These are phyloP conservation scores for Phodopus roborovskii DNA, from an alignment of 2,113 vertebrate species.

Conservation along the genomic window DNA sequence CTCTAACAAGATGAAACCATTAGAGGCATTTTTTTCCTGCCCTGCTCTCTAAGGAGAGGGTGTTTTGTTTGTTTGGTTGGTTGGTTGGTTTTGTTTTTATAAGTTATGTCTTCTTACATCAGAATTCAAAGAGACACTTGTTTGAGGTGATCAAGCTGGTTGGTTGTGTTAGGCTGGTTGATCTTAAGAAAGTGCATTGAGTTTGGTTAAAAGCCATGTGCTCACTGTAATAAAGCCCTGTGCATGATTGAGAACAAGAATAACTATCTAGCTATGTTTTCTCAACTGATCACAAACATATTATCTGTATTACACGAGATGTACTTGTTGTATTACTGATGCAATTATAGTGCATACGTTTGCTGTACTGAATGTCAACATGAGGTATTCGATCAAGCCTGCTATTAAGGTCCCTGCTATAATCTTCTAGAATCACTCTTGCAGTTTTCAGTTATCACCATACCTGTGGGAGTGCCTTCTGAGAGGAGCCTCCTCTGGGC, in stretches of 20 bases:
- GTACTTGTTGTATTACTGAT: neutral
- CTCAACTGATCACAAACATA: neutral
- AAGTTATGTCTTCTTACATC: neutral
- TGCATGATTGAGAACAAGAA: neutral
- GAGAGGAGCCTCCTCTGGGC: neutral
- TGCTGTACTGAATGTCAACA: neutral
- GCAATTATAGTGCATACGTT: too few relatives aligned
- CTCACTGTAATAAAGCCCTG: neutral
- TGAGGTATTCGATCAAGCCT: neutral
- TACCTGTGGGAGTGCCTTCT: neutral
- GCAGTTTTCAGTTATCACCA: too few relatives aligned
- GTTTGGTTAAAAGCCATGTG: neutral
- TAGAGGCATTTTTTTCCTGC: neutral
- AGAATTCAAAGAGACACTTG: neutral
- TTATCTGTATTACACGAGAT: neutral
- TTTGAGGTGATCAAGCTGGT: neutral
- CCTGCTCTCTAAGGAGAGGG: neutral
- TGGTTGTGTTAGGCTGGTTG: neutral
- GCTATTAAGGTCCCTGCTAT: neutral
- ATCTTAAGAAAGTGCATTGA: neutral
- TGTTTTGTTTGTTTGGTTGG: neutral
- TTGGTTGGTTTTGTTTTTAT: neutral
- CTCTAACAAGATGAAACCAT: too few relatives aligned
- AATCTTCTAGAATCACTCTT: rapidly evolving
- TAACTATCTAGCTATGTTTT: neutral